Base-by-base conservation (phyloP, 2,797 vertebrate genomes). In the Melanotaenia parkinsoni region DNA sequence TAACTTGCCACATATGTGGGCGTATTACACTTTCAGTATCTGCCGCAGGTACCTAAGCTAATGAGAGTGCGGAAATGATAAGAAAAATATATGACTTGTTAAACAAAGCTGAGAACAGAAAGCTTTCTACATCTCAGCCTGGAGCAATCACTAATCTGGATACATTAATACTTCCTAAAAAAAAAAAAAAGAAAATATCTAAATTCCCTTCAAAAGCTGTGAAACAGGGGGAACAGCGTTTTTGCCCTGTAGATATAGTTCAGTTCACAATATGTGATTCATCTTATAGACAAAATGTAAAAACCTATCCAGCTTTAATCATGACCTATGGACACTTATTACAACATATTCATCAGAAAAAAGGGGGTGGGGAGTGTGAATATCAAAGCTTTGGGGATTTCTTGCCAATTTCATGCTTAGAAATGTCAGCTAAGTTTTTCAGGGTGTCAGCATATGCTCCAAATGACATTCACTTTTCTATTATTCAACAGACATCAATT, bases 61-160 rank as follows among this genome's bases (percentile, higher is more conserved):
- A 89, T 79, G 85, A 81, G 84, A 74, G 79, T 61, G 78, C 90
- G 79, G 60, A 88, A 87, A 88, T 87, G 80, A 88, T 90, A 89
- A 91, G 87, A 75, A 88, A 91, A 82, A 84, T 80, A 79, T 81
- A 89, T 73, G 81, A 76, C 83, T 87, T 88, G 88, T 92, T 91
- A 80, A 92, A 91, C 85, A 92, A 89, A 89, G 81, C 79, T 35
- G 43, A 79, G 86, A 86, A 87, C 75, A 72, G 84, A 80, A 79
- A 76, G 86, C 70, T 86, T 86, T 84, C 70, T 64, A 81, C 74
- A 63, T 83, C 43, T 74, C 32, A 40, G 89, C 92, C 90, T 72
- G 47, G 57, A 92, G 93, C 88, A 37, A 72, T 84, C 61, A 88
- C 60, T 91, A 76, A 85, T 92, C 80, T 79, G 76, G 61, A 70